Evolutionary conservation across 2,888 invertebrate genomes (phyloP), one percentile per base, ranked within the genome.

Genomic region (Drosophila colorata): DNA sequence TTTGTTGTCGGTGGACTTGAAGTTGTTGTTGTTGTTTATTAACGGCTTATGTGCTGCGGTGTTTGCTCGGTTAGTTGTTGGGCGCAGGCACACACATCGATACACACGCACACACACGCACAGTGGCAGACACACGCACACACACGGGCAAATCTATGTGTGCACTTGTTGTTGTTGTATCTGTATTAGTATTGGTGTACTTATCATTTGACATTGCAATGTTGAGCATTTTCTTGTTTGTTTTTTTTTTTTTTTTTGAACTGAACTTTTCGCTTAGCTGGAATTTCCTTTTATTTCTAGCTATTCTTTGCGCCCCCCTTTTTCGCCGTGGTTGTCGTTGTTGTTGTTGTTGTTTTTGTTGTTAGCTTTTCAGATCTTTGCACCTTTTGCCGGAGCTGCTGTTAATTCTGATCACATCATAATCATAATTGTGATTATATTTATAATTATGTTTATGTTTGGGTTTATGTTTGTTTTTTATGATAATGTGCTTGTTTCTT

Each of bases 401-500:
- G 43, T 49, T 68, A 51, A 68, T 55, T 65, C 70, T 53, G 44
- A 65, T 70, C 58, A 70, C 57, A 65, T 58, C 44, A 55, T 55
- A 70, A 58, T 59, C 46, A 25, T 49, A 28, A 53, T 66, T 57
- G 43, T 52, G 33, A 67, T 56, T 51, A 59, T 59, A 18, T 13
- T 68, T 63, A 37, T 66, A 44, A 37, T 69, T 58, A 40, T 53
- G 43, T 33, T 33, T 33, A 33, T 33, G 33, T 13, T 31, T 31
- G 9, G 9, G 31, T 31, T 31, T 31, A 31, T 31, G 31, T 11
- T 31, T 31, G 31, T 31, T 11, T 31, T 28, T 33, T 33, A 33
- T 33, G 33, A 33, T 33, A 13, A 33, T 33, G 33, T 13, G 33
- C 33, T 33, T 13, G 33, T 33, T 33, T 13, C 33, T 33, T 1